Evolutionary conservation across 2,888 invertebrate species (phyloP), one percentile per base, ranked within the genome.

Genomic region (Drosophila flavopinicola): DNA sequence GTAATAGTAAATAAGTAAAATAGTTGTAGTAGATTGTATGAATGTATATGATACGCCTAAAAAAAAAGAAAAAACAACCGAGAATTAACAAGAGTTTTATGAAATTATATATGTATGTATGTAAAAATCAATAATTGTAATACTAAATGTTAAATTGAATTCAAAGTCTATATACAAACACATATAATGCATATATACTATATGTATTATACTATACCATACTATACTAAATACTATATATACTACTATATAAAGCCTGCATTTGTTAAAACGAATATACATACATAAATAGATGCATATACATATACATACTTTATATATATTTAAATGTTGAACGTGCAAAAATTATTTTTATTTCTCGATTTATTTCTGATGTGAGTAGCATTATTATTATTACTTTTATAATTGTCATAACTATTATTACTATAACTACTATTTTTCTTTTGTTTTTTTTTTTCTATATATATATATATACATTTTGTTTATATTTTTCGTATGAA

Each of bases 251-350:
- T 52, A 49, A 52, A 75, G 76, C 72, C 76, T 71, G 74, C 74
- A 74, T 74, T 74, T 74, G 74, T 75, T 74, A 56, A 75, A 75
- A 71, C 70, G 68, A 74, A 70, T 67, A 69, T 70, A 30, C 29
- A 24, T 49, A 30, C 35, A 49, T 25, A 49, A 20, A 49, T 61
- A 30, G 20, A 17, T 49, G 33, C 32, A 3, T 9, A 20, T 13
- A 33, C 11, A 17, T 9, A 33, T 6, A 35, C 10, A 20, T 44
- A 25, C 24, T 29, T 23, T 23, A 30, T 33, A 24, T 37, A 37
- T 52, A 59, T 42, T 38, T 49, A 59, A 56, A 66, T 80, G 60
- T 65, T 57, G 33, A 64, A 58, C 57, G 73, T 53, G 56, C 69
- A 72, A 60, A 56, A 30, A 25, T 27, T 41, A 61, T 39, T 54